Conservation (phyloP, 2,797 vertebrate species). For the Orientallactaga sibirica region DNA sequence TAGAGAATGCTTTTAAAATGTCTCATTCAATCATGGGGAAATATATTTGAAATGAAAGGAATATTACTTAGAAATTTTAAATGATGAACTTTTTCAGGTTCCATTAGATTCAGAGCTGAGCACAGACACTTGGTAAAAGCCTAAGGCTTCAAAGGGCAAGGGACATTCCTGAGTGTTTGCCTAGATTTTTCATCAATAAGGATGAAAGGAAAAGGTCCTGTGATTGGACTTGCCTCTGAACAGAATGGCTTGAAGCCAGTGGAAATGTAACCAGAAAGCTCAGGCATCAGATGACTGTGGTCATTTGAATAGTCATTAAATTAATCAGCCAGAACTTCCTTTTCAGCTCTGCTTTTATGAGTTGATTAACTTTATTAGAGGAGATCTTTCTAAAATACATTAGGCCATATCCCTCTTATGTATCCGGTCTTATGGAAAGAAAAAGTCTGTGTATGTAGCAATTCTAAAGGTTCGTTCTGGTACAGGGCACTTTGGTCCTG, state of each 20-base stretch:
- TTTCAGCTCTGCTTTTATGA: conserved; percentile 59
- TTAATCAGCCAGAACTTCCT: conserved; percentile 71
- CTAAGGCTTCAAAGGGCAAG: neutral
- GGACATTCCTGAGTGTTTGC: neutral
- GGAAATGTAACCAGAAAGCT: conserved; percentile 62
- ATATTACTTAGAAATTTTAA: conserved; percentile 60
- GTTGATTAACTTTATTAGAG: conserved; percentile 66
- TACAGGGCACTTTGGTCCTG: neutral
- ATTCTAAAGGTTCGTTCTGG: neutral
- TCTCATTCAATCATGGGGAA: conserved; percentile 55
- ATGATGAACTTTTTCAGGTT: conserved; percentile 45
- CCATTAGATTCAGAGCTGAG: conserved; percentile 54
- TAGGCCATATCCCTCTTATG: conserved; percentile 2
- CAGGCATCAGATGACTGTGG: neutral
- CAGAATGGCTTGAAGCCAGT: neutral
- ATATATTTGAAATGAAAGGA: conserved; percentile 57
- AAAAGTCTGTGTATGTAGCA: neutral
- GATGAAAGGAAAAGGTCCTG: conserved; percentile 21
- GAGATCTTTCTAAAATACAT: conserved; percentile 61
- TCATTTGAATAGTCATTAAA: conserved; percentile 71
- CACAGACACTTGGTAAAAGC: conserved; percentile 41
- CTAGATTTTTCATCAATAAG: conserved; percentile 6
- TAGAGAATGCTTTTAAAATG: conserved; percentile 57
- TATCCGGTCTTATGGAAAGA: neutral
- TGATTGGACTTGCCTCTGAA: conserved; percentile 12